Evolutionary conservation across 1,140 invertebrate genomes (phyloP).

Genomic region (Trichomalopsis sarcophagae): DNA sequence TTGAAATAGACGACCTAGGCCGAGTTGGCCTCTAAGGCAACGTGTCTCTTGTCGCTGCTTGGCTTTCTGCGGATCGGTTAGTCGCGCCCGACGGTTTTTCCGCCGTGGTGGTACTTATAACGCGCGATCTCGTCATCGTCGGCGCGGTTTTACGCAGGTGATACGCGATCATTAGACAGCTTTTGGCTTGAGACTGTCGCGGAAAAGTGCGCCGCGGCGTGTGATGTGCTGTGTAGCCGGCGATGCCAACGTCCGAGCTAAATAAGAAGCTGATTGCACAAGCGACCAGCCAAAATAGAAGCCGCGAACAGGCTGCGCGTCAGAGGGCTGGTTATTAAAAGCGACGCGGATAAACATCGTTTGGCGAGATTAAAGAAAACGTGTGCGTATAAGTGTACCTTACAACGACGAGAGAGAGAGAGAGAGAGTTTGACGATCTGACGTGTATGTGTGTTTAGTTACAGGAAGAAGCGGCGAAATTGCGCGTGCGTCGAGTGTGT

Average conservation of each 20-base stretch:
- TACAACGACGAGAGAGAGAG: background rate
- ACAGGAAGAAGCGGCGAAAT: constrained; percentile 18
- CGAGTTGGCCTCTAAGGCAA: constrained; percentile 56
- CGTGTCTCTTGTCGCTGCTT: background rate
- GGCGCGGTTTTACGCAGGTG: background rate
- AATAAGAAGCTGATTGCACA: constrained; percentile 55
- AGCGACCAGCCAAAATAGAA: constrained; percentile 55
- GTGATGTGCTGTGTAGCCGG: background rate
- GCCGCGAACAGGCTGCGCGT: background rate
- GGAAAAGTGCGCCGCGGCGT: background rate
- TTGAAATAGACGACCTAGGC: constrained; percentile 65
- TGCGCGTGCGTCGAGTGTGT: constrained; percentile 41
- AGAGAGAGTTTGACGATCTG: constrained; percentile 27
- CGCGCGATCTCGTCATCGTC: background rate
- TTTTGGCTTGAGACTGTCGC: background rate
- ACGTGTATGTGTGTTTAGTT: background rate
- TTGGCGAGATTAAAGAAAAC: no score
- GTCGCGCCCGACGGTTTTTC: background rate
- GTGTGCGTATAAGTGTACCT: background rate
- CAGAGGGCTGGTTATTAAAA: constrained; percentile 29
- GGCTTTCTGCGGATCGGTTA: background rate
- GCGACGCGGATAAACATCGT: background rate
- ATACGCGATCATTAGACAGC: background rate
- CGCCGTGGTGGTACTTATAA: no score
- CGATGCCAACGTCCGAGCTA: constrained; percentile 55